Evolutionary conservation across 2,113 vertebrate genomes (phyloP).

Genomic region (Cynopterus brachyotis): DNA sequence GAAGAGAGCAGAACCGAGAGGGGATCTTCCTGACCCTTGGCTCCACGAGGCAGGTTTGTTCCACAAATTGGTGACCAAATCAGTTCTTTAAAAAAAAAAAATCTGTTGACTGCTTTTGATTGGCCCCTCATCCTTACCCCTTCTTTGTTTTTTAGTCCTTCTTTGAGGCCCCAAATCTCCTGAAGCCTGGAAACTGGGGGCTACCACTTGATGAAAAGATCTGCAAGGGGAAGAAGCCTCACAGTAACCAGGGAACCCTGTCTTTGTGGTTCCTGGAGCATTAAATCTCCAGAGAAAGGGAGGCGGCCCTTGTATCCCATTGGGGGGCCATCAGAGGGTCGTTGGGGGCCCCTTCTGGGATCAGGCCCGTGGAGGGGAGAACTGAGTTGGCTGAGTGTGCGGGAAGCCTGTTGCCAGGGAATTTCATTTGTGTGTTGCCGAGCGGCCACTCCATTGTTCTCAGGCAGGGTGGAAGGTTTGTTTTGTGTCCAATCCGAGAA

Average conservation of each 20-base stretch:
- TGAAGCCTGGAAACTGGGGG: too few species aligned
- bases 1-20: not conserved
- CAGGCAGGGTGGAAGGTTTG: not conserved
- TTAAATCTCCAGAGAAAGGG: not conserved
- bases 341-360: not conserved
- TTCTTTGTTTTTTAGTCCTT: not conserved
- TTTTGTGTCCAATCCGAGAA: conserved; percentile 28
- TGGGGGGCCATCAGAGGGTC: not conserved
- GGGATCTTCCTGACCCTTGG: not conserved
- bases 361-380: not conserved
- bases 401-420: not conserved
- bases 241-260: too few species aligned
- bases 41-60: not conserved
- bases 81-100: not conserved
- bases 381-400: not conserved
- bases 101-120: not conserved
- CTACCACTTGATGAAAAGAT: not conserved
- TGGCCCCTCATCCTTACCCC: not conserved
- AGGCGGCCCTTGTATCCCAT: not conserved
- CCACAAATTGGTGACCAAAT: not conserved
- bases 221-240: too few species aligned
- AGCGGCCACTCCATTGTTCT: not conserved
- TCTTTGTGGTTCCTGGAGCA: not conserved
- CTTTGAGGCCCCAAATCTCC: not conserved
- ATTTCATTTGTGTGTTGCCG: not conserved